Evolutionary conservation across 2,888 invertebrate genomes (phyloP).

Genomic region (Blera fallax): DNA sequence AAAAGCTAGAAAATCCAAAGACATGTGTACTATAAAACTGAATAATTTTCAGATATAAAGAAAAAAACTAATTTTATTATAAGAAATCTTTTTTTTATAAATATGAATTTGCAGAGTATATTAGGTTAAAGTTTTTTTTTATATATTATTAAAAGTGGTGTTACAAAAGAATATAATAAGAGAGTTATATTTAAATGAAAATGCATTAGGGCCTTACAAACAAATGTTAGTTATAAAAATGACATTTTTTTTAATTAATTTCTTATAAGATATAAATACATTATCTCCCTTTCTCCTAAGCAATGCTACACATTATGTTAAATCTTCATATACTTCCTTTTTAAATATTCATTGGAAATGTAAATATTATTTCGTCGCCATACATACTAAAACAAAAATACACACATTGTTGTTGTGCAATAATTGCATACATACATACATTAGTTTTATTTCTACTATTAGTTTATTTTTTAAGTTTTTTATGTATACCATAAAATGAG

Average conservation of each 20-base stretch:
- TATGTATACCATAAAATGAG: slow-evolving; percentile 31
- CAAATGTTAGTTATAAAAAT: slow-evolving; percentile 73
- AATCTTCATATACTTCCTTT: slow-evolving; percentile 8
- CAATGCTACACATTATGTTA: not conserved
- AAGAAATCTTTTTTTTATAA: slow-evolving; percentile 52
- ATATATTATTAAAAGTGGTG: slow-evolving; percentile 53
- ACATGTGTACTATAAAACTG: slow-evolving; percentile 73
- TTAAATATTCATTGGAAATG: slow-evolving; percentile 14
- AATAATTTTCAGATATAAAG: slow-evolving; percentile 60
- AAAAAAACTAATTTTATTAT: slow-evolving; percentile 49
- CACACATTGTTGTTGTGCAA: slow-evolving; percentile 56
- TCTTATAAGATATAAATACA: slow-evolving; percentile 30
- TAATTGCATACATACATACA: slow-evolving; percentile 33
- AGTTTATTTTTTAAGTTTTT: slow-evolving; percentile 41
- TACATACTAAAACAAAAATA: slow-evolving; percentile 15
- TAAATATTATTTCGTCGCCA: slow-evolving; percentile 63
- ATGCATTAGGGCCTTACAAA: slow-evolving; percentile 74
- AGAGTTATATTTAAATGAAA: slow-evolving; percentile 59
- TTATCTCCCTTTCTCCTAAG: slow-evolving; percentile 54
- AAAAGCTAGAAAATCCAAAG: slow-evolving; percentile 75
- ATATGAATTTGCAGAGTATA: slow-evolving; percentile 62
- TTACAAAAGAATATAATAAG: slow-evolving; percentile 41
- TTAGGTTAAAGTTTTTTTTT: slow-evolving; percentile 67
- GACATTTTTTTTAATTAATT: slow-evolving; percentile 53
- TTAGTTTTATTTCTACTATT: slow-evolving; percentile 49